Conservation (phyloP, 2,113 vertebrate species). For the Anguilla rostrata region DNA sequence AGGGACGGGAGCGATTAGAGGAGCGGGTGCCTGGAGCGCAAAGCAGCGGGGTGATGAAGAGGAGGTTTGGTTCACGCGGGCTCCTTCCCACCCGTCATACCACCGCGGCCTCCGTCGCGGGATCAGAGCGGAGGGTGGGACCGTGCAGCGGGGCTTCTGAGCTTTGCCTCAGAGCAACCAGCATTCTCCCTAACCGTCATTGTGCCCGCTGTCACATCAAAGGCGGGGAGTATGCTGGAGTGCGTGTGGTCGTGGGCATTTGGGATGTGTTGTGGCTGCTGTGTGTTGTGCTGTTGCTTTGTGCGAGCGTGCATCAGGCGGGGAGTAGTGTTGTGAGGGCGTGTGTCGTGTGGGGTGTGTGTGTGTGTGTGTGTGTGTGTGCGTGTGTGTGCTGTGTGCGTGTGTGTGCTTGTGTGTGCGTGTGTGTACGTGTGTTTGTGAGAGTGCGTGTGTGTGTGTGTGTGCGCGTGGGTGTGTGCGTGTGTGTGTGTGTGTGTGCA, state of each 20-base stretch:
- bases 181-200: not conserved
- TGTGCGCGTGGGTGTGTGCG: no score
- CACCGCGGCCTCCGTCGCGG: slow-evolving; percentile 1
- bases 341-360: no score
- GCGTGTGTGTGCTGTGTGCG: not conserved
- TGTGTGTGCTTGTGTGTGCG: no score
- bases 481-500: no score
- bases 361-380: no score
- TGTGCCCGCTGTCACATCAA: not conserved
- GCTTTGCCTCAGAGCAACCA: slow-evolving; percentile 1
- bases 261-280: no score
- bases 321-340: no score
- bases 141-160: not conserved
- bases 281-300: no score
- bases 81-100: slow-evolving; percentile 42
- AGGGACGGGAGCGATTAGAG: slow-evolving; percentile 29
- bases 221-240: not conserved
- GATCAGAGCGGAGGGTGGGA: not conserved
- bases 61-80: slow-evolving; percentile 25
- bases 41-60: slow-evolving; percentile 19
- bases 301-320: no score
- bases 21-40: slow-evolving; percentile 15
- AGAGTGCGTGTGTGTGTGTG: no score
- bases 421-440: no score
- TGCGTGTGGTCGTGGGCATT: no score